Base-by-base conservation (phyloP, 2,113 vertebrate species). In the Elaphurus davidianus region DNA sequence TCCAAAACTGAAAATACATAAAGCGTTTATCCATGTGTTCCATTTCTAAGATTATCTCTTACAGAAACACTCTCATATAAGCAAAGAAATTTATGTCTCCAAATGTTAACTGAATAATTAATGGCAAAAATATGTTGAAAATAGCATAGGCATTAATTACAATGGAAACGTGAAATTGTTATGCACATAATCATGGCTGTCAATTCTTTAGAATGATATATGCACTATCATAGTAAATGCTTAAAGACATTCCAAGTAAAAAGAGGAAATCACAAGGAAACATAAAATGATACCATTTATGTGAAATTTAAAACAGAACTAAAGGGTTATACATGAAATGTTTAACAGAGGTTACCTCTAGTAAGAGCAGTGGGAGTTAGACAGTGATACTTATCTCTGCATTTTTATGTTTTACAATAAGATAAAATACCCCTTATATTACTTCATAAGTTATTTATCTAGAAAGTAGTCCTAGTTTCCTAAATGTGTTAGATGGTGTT, bases 21-120 rank as follows among this genome's bases (percentile, higher is more conserved):
- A 94, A 74, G 92, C 30, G 52, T 82, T 92, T 78, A 6, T 0
- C 12, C 23, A 90, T 0, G 14, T 62, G 4, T 57, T 86, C 36
- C 16, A 87, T 60, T 57, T 96, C 52, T 94, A 86, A 93, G 33
- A 85, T 54, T 43, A 14, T 92, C 6, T 90, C 25, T 84, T 19
- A 15, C 12, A 64, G 30, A 93, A 91, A 87, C 16, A 90, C 2
- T 81, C 16, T 90, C 10, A 84, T 12, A 36, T 82, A 79, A 90
- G 6, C 40, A 92, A 5, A 60, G 19, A 81, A 40, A 88, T 76
- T 33, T 85, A 57, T 83, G 21, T 47, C 28, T 14, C 28, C 6
- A 81, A 96, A 85, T 28, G 11, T 84, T 94, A 96, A 78, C 13
- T 87, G 19, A 94, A 87, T 62, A 89, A 85, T 82, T 50, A 92